Base-by-base conservation (phyloP, 2,888 invertebrate genomes). In the Epirrhoe alternata region DNA sequence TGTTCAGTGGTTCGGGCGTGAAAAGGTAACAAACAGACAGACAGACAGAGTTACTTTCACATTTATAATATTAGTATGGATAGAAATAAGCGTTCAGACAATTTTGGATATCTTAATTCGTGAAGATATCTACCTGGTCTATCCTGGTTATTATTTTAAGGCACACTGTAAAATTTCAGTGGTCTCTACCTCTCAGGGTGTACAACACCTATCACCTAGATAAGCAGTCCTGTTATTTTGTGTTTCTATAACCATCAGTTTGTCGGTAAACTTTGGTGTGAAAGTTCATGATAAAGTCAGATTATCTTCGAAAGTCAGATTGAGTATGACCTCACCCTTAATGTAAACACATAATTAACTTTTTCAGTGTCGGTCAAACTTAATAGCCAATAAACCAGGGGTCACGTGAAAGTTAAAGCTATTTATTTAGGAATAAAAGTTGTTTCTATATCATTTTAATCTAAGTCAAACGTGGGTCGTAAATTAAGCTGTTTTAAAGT, bases 321-420 rank as follows among this genome's bases (percentile, higher is more conserved):
- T 55, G 50, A 62, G 58, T 66, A 57, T 64, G 47, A 30, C 66
- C 45, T 55, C 55, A 33, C 66, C 63, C 55, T 51, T 35, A 75
- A 77, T 74, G 74, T 62, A 73, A 74, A 76, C 74, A 76, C 74
- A 68, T 73, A 78, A 77, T 77, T 73, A 76, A 74, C 70, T 74
- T 75, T 77, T 73, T 74, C 72, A 59, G 70, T 66, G 66, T 68
- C 61, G 65, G 63, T 69, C 73, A 69, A 73, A 76, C 71, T 72
- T 74, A 72, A 72, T 59, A 74, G 70, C 61, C 71, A 72, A 77
- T 77, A 77, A 77, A 74, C 17, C 60, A 64, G 61, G 57, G 66
- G 61, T 58, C 76, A 69, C 70, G 70, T 74, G 72, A 74, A 76
- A 75, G 72, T 76, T 71, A 75, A 74, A 74, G 74, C 60, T 61